Base-by-base conservation (phyloP, 1,140 invertebrate species). In the Euborellia annulipes region DNA sequence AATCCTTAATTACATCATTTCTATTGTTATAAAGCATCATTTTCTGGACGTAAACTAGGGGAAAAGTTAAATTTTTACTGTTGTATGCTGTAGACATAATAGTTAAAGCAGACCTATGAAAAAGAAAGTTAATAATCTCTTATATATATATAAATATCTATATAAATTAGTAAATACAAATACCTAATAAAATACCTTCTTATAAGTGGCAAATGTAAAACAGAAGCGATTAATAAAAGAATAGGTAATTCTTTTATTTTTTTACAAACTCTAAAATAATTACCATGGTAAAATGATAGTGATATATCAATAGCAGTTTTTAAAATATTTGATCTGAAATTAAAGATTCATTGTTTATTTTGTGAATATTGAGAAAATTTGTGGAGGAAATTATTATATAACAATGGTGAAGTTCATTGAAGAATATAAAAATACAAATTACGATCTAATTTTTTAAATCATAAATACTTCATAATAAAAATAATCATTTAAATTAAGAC, bases 71-170 rank as follows among this genome's bases (percentile, higher is more conserved):
- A 34, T 63, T 60, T 57, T 67, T 69, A 45, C 65, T 73, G 54
- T 59, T 70, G 52, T 72, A 76, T 3, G 62, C 73, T 18, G 51
- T 50, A 45, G 65, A 69, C 67, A 76, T 65, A 1, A 69, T 63
- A 53, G 58, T 30, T 2, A 75, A 55, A n/a, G 63, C 60, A 41
- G 54, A 51, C 52, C 73, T 75, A 50, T 37, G 63, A 63, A 55
- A 49, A 51, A 41, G n/a, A 42, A 42, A 54, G 41, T 22, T 41
- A 47, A 45, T 36, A 41, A 30, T 32, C 8, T 20, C 11, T 30
- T 18, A 46, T 23, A 37, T 18, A 4, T 17, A 18, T 23, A 23
- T 37, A 19, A 27, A 17, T n/a, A 20, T 40, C 14, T 19, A 46
- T 3, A 16, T 48, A 43, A 41, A n/a, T 37, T 41, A 32, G 30